Evolutionary conservation across 2,888 invertebrate species (phyloP), one percentile per base, ranked within the genome.

Genomic region (Acrocera orbiculus): DNA sequence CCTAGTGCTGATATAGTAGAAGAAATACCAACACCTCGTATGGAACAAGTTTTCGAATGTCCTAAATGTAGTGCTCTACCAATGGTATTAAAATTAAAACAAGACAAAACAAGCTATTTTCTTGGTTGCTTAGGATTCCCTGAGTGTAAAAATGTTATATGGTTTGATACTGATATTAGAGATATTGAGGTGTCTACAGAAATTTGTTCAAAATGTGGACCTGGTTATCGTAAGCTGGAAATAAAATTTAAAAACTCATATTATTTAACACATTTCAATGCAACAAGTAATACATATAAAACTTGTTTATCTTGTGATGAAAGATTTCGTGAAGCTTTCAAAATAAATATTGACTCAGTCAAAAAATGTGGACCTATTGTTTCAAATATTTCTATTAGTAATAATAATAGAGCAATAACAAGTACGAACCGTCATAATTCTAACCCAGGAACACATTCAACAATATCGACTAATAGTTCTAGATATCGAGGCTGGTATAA

Each of bases 61-160:
- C 77, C 80, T 0, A 74, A 73, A 50, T 90, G 90, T 54, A 67
- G 66, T 0, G 53, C 58, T 2, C 48, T 50, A 1, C 71, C 76
- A 37, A 76, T 90, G 75, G 61, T 69, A 1, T 49, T 87, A 0
- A 72, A 68, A 46, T 64, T 66, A 2, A 76, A 71, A 49, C 76
- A 72, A 47, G 76, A 80, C 45, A 66, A 70, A 1, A 58, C 60
- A 10, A 76, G 77, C 24, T 73, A 67, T 47, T 87, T 67, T 50
- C 67, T 90, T 11, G 66, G 75, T 4, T 93, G 93, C 53, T 58
- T 69, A 38, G 74, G 73, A 5, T 92, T 63, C 56, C 92, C 92
- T 0, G 64, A 66, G 10, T 93, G 93, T 51, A 78, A 69, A 48
- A 76, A 79, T 51, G 74, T 70, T 0, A 63, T 86, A 25, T 92